Evolutionary conservation across 2,888 invertebrate genomes (phyloP).

Genomic region (Eubasilissa splendida): DNA sequence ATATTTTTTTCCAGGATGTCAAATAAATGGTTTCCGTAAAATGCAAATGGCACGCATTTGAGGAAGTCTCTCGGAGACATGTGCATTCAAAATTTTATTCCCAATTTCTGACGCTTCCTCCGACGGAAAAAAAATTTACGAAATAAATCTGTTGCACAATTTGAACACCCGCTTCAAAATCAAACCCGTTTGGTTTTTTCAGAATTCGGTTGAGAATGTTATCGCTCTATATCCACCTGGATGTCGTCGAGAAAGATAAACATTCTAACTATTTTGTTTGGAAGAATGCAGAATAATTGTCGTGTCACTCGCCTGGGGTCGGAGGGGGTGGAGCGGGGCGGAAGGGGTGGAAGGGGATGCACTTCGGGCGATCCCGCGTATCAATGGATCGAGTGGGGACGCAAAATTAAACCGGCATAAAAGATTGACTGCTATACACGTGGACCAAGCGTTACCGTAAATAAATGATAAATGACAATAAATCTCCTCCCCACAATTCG

Average conservation of each 20-base stretch:
- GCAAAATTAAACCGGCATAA: conserved; percentile 51
- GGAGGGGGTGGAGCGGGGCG: background rate
- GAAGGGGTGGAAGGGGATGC: conserved; percentile 29
- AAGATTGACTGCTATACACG: conserved; percentile 35
- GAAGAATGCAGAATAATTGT: conserved; percentile 24
- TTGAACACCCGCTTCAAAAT: conserved; percentile 9
- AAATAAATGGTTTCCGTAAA: conserved; percentile 42
- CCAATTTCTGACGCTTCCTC: conserved; percentile 32
- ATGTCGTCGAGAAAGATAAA: conserved; percentile 20
- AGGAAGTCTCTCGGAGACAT: conserved; percentile 25
- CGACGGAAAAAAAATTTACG: background rate
- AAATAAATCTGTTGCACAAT: conserved; percentile 25
- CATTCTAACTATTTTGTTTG: conserved; percentile 4
- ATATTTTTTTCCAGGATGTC: conserved; percentile 48
- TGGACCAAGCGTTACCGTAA: conserved; percentile 12
- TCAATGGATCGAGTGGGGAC: conserved; percentile 52
- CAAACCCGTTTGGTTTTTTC: conserved; percentile 14
- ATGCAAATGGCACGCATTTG: conserved; percentile 30
- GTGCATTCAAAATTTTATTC: conserved; percentile 20
- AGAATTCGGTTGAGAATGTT: background rate
- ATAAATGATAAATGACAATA: conserved; percentile 57
- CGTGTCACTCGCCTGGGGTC: background rate
- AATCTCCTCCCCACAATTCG: conserved; percentile 50
- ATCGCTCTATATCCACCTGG: conserved; percentile 33
- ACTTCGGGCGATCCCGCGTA: conserved; percentile 32